Evolutionary conservation across 2,888 invertebrate species (phyloP).

Genomic region (Xestia c-nigrum): DNA sequence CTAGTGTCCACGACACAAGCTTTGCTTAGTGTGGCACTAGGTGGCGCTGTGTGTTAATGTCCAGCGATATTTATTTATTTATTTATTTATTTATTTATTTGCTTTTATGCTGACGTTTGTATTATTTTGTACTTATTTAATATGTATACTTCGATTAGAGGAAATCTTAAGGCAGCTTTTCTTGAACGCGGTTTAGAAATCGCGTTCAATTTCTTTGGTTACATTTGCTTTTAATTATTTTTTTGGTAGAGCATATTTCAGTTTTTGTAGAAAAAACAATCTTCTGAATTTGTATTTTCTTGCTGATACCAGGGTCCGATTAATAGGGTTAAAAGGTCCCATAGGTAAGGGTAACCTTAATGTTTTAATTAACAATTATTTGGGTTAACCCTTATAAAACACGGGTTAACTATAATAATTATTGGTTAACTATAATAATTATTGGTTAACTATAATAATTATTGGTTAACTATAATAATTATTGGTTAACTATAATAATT

Average conservation of each 20-base stretch:
- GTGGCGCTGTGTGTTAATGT: no score
- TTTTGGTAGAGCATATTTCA: not conserved
- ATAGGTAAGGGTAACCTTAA: not conserved
- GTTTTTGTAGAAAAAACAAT: not conserved
- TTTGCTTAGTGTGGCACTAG: no score
- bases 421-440: not conserved
- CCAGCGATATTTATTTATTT: no score
- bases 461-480: not conserved
- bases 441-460: not conserved
- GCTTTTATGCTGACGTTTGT: slow-evolving; percentile 35
- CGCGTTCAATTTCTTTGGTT: not conserved
- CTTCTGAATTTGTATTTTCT: slow-evolving; percentile 5
- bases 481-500: not conserved
- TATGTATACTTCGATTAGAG: not conserved
- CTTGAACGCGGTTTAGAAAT: not conserved
- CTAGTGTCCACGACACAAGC: no score
- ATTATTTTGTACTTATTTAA: slow-evolving; percentile 20
- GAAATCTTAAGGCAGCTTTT: not conserved
- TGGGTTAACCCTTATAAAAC: not conserved
- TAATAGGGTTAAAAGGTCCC: not conserved
- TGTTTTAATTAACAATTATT: not conserved
- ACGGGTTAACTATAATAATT: not conserved
- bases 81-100: slow-evolving; percentile 30
- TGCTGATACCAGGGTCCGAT: not conserved
- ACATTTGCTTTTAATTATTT: not conserved